Conservation (phyloP, 2,888 invertebrate genomes). For the Tetragonisca angustula region DNA sequence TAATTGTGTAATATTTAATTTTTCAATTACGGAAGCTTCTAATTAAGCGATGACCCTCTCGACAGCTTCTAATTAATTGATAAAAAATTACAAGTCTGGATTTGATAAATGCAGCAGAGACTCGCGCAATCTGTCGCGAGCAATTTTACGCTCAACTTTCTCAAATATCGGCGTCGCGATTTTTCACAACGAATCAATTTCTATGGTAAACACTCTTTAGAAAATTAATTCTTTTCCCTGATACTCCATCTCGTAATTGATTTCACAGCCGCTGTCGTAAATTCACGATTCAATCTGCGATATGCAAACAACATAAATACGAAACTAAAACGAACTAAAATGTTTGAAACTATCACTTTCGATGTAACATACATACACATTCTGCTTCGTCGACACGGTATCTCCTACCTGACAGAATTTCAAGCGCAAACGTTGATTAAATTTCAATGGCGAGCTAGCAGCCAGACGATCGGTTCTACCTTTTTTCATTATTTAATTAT, state of each 20-base stretch:
- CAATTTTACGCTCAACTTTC: not conserved
- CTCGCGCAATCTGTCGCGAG: not conserved
- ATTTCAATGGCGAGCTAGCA: conserved; percentile 28
- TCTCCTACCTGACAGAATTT: not conserved
- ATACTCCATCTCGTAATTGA: not conserved
- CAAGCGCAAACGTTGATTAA: conserved; percentile 31
- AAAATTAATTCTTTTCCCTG: not conserved
- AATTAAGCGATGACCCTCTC: not conserved
- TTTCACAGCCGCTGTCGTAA: not conserved
- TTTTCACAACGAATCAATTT: not conserved
- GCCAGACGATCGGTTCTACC: not conserved
- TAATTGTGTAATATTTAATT: not conserved
- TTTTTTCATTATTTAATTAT: conserved; percentile 23
- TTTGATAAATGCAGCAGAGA: too few species aligned
- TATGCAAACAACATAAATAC: not conserved
- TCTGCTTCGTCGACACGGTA: not conserved
- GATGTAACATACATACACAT: not conserved
- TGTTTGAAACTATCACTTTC: too few species aligned
- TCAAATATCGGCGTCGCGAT: not conserved
- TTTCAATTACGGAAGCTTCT: not conserved
- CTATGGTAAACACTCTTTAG: not conserved
- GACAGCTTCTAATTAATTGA: not conserved
- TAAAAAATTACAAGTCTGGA: too few species aligned
- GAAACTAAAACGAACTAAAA: not conserved
- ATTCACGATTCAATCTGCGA: not conserved